Base-by-base conservation (phyloP, 2,888 invertebrate species). In the Onchidella celtica region DNA sequence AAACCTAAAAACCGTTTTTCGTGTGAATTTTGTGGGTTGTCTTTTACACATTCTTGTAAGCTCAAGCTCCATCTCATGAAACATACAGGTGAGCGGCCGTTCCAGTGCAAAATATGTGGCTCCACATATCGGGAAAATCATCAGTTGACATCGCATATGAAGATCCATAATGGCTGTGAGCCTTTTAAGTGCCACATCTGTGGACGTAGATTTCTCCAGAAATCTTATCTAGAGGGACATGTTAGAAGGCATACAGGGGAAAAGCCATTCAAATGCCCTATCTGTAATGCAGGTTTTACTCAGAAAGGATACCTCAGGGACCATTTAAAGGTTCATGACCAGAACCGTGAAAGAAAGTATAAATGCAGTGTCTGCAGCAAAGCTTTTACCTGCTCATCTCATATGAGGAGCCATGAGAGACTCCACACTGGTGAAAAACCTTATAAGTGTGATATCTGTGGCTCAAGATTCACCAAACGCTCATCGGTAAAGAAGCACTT, bases 61-160 rank as follows among this genome's bases (percentile, higher is more conserved):
- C 59, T 77, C 1, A 77, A 77, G 36, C 69, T 77, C 9, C 77
- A 77, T 21, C 68, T 77, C 6, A 77, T 77, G 77, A 77, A 77
- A 55, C 77, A 77, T 65, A 77, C 77, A 14, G 77, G 77, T 21
- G 77, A 77, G 29, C 68, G 69, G 1, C 77, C 77, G 0, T 77
- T 68, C 38, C n/a, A 27, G 11, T 77, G 77, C 57, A 57, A 57
- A 27, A 24, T 68, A 6, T 77, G 77, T 59, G 65, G 65, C 3
- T 68, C 38, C 24, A 40, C 77, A 6, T 77, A 77, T 38, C 21
- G 69, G 27, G 68, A 77, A 29, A 77, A 77, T 6, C 68, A 69
- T 65, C 77, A 77, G 69, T 59, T 77, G 1, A 65, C 36, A 1
- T n/a, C 38, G 27, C 77, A 77, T 36, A 77, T 77, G 77, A 77